Conservation (phyloP, 2,888 invertebrate genomes). For the Nesidiocoris tenuis region DNA sequence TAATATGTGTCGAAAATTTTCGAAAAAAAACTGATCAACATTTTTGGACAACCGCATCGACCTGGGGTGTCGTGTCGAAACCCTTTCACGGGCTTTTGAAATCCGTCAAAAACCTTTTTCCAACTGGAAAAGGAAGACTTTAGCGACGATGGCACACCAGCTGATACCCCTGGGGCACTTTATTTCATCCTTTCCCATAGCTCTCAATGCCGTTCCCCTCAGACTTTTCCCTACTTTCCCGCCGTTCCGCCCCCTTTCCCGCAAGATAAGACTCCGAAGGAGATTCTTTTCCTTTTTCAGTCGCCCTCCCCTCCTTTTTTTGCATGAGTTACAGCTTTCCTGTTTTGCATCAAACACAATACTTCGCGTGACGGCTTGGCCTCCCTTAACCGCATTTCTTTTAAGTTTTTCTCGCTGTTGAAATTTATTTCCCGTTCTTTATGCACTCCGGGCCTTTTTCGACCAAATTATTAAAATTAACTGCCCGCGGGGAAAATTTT, state of each 20-base stretch:
- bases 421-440: neutral
- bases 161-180: neutral
- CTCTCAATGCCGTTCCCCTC: neutral
- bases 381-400: neutral
- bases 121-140: neutral
- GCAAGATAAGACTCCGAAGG: constrained; percentile 19
- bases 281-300: constrained; percentile 3
- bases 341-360: constrained; percentile 10
- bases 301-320: neutral
- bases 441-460: too few species aligned
- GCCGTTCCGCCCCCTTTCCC: neutral
- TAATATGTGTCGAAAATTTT: too few species aligned
- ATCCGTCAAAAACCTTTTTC: neutral
- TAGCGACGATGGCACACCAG: neutral
- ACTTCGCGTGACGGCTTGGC: neutral
- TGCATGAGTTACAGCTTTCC: constrained; percentile 27
- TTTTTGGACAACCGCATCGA: too few species aligned
- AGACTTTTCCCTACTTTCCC: neutral
- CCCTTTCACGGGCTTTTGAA: too few species aligned
- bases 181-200: constrained; percentile 5
- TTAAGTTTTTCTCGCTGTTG: neutral
- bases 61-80: too few species aligned
- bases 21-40: too few species aligned
- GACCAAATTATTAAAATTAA: too few species aligned
- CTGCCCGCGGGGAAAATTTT: too few species aligned